Evolutionary conservation across 2,113 vertebrate genomes (phyloP).

Genomic region (Eurypyga helias): DNA sequence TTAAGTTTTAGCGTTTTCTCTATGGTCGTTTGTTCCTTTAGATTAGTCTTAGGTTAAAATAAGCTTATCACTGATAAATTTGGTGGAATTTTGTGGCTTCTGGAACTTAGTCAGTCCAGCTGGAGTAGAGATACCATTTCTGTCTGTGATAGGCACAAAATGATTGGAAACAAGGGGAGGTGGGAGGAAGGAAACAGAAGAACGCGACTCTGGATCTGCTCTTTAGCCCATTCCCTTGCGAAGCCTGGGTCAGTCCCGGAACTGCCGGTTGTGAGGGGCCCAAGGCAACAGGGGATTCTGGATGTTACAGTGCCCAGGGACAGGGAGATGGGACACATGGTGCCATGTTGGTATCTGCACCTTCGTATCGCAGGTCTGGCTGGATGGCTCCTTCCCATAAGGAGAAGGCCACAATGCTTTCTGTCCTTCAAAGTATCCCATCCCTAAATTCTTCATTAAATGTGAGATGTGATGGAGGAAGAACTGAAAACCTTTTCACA

Average conservation of each 20-base stretch:
- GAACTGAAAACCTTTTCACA: constrained; percentile 14
- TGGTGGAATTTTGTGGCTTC: background rate
- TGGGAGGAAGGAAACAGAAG: background rate
- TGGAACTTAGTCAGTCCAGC: constrained; percentile 18
- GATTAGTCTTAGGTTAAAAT: constrained; percentile 72
- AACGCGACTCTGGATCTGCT: background rate
- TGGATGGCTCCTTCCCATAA: background rate
- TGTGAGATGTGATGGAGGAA: background rate
- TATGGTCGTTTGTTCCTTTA: constrained; percentile 67
- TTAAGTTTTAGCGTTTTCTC: constrained; percentile 72
- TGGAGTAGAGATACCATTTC: constrained; percentile 9
- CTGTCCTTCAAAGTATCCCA: background rate
- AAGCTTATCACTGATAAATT: constrained; percentile 60
- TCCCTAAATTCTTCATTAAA: background rate
- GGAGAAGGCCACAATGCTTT: background rate
- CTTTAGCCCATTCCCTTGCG: background rate
- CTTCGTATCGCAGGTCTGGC: background rate
- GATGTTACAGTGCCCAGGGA: rapidly evolving
- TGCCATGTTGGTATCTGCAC: background rate
- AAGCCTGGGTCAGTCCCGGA: background rate
- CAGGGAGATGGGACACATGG: background rate
- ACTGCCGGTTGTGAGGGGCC: background rate
- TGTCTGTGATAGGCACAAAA: background rate
- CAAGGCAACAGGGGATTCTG: background rate
- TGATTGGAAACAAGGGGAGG: background rate